Evolutionary conservation across 2,797 vertebrate genomes (phyloP), one percentile per base, ranked within the genome.

Genomic region (Hybognathus amarus): DNA sequence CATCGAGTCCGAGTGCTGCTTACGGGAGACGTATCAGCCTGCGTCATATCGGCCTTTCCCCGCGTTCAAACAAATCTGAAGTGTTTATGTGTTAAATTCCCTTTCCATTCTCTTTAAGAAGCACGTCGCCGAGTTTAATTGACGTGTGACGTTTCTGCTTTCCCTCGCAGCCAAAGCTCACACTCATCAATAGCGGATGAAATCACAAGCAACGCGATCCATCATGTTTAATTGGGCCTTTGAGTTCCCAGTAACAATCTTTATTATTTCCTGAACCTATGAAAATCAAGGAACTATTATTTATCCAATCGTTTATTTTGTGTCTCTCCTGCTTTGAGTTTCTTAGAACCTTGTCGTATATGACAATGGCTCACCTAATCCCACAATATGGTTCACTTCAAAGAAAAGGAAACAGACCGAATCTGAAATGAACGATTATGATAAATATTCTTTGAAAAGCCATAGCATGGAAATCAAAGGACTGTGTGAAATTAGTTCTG

Each of bases 1-100:
- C 95, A 95, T 92, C 84, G 88, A 91, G 92, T 45, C 56, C 33
- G 30, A 63, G 67, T n/a, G 36, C 56, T 56, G 77, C 77, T 74
- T 74, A 67, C 77, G 17, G 45, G 68, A 64, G 85, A 79, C 81
- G 18, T 36, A 33, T 78, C 69, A 20, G 61, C 61, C 69, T 52
- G 76, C 18, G 38, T 30, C 59, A 83, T 66, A 66, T 78, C 59
- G 6, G 59, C 59, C 75, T 64, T 30, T 22, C 27, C 30, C 50
- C 36, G 76, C 10, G 76, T 66, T 66, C 30, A 66, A 78, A 78
- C 76, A 78, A 45, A 56, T 66, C 47, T 68, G 76, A 38, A 70
- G 73, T 77, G 81, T 83, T 59, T 83, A 66, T 36, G 81, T 68
- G 71, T 59, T 75, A 68, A 77, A 83, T 68, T 77, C 73, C 22